These are phyloP conservation scores for Philantomba maxwellii DNA, from an alignment of 2,113 vertebrate genomes.

Conservation along the genomic window DNA sequence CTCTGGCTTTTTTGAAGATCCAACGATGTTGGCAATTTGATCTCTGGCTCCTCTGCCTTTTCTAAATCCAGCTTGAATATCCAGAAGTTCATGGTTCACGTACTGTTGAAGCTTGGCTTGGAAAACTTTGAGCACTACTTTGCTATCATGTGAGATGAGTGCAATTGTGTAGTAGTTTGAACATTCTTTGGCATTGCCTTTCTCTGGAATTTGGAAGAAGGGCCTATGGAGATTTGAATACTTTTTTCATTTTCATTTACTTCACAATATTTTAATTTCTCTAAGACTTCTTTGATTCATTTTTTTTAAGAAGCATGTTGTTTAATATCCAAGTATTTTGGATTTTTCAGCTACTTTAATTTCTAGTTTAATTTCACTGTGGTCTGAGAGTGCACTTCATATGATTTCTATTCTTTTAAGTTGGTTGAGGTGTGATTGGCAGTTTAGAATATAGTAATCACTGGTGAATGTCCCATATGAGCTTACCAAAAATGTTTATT, in stretches of 20 bases:
- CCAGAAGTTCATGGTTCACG: background rate
- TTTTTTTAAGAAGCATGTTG: background rate
- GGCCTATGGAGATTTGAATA: background rate
- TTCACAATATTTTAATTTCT: background rate
- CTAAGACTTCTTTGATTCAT: background rate
- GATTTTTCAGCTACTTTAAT: background rate
- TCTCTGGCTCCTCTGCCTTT: background rate
- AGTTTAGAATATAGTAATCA: background rate
- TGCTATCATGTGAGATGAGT: background rate
- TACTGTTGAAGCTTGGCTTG: background rate
- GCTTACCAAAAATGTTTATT: background rate
- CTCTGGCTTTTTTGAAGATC: background rate
- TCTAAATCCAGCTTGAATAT: background rate
- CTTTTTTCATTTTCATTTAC: background rate
- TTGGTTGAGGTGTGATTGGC: background rate
- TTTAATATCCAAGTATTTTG: background rate
- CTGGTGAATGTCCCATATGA: background rate
- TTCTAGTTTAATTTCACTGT: background rate
- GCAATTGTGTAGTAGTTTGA: background rate
- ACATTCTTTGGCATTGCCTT: background rate
- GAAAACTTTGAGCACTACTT: background rate
- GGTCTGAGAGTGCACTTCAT: background rate
- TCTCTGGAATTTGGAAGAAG: background rate
- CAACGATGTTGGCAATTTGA: background rate
- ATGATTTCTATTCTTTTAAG: background rate